Base-by-base conservation (phyloP, 2,888 invertebrate genomes). In the Philereme vetulata region DNA sequence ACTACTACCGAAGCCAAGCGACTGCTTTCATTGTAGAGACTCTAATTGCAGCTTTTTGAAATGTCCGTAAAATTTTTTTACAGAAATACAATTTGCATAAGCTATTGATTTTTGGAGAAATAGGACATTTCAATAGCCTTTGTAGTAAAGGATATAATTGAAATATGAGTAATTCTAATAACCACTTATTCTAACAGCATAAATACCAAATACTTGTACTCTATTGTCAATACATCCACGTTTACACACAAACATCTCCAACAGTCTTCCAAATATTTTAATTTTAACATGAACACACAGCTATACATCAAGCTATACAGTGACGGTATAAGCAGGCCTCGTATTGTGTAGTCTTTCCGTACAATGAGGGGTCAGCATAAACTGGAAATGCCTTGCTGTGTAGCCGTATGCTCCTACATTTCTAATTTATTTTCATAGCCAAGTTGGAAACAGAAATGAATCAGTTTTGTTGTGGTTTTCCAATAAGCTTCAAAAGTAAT, bases 211-310 rank as follows among this genome's bases (percentile, higher is more conserved):
- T 72, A 71, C 57, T 68, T 64, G 56, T 60, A 71, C 70, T 53
- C 77, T 81, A 80, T 81, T 81, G 81, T 83, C 79, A 47, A 72
- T 66, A 69, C 72, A 68, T 65, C 66, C 67, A 64, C 66, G 63
- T 70, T 62, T 65, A 72, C 62, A 66, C 62, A 59, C 64, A 65
- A 44, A 54, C 38, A 33, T 50, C 52, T 60, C 55, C 44, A 60
- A 56, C 61, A 62, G 64, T 65, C 67, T 68, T 65, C 64, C 64
- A 66, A 71, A 71, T 71, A 71, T 66, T 62, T 65, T 55, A 65
- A 55, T 60, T 56, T 11, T 21, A 21, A 21, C 21, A 21, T 21
- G 21, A 21, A 21, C 21, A 21, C 21, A 21, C 21, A 1, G 21
- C 21, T 21, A 21, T 21, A 21, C 21, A 21, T 21, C 21, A 21